Percentiles rank a stretch among this genome's conserved stretches.
These are phyloP conservation scores for Campoplex nolae DNA, from an alignment of 2,888 invertebrate species.

Conservation along the genomic window DNA sequence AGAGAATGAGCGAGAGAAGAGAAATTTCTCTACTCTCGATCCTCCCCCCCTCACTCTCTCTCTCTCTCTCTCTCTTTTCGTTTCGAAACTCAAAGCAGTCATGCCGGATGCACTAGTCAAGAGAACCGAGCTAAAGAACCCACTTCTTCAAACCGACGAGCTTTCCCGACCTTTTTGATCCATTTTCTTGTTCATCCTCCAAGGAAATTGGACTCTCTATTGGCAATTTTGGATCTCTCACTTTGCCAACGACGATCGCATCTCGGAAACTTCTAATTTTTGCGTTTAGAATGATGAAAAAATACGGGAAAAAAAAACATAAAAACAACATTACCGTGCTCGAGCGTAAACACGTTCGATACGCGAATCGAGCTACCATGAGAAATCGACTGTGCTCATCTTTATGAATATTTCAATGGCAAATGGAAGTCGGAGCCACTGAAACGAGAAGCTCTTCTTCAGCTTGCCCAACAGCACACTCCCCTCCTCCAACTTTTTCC, in stretches of 20 bases:
- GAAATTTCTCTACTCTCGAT: conserved; percentile 29
- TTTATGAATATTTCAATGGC: conserved; percentile 68
- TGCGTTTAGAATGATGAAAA: not conserved
- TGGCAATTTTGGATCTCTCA: not conserved
- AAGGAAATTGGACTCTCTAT: not conserved
- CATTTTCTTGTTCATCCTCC: not conserved
- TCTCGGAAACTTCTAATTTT: not conserved
- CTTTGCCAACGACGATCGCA: not conserved
- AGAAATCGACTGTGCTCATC: conserved; percentile 65
- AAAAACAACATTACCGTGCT: not conserved
- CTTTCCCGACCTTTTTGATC: conserved; percentile 3
- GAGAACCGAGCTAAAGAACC: not conserved
- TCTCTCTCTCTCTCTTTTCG: not conserved
- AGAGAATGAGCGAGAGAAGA: conserved; percentile 50
- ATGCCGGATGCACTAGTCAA: not conserved
- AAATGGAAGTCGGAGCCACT: conserved; percentile 30
- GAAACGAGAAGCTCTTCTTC: conserved; percentile 54
- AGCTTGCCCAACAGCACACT: not conserved
- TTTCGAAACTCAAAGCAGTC: conserved; percentile 13
- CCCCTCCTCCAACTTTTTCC: conserved; percentile 31
- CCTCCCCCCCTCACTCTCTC: too few species aligned
- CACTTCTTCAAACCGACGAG: not conserved
- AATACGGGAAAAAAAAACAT: not conserved
- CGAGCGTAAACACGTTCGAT: conserved; percentile 60
- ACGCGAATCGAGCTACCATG: conserved; percentile 65